Percentiles rank a stretch among this genome's conserved stretches.
phyloP scores from a whole-genome alignment of 2,113 vertebrate genomes.

The Chionodraco myersi region DNA sequence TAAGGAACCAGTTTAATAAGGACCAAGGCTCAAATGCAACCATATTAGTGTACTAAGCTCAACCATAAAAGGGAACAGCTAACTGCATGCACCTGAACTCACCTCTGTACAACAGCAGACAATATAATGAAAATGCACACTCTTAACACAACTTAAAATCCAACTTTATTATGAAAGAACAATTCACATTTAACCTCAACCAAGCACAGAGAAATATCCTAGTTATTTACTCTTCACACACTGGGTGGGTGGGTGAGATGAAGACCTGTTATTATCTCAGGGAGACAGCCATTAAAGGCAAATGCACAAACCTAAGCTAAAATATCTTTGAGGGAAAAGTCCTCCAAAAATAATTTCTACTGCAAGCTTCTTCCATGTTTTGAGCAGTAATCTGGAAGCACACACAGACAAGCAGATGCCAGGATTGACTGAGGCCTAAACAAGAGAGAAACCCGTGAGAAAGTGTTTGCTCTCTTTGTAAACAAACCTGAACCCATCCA shows the following conservation, averaged over 20 bases:
- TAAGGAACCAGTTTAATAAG: not conserved
- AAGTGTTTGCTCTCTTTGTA: not conserved
- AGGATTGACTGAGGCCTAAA: not conserved
- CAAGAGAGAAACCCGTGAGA: not conserved
- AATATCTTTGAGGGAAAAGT: not conserved
- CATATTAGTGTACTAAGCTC: not conserved
- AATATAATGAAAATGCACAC: too few species aligned
- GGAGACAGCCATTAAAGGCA: not conserved
- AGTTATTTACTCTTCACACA: not conserved
- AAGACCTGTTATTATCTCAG: slow-evolving; percentile 2
- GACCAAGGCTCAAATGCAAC: too few species aligned
- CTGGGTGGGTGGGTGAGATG: not conserved
- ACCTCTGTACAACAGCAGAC: not conserved
- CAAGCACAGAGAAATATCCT: not conserved
- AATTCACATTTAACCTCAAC: slow-evolving; percentile 21
- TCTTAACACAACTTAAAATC: not conserved
- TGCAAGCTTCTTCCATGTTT: not conserved
- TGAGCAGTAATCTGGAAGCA: not conserved
- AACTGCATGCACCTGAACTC: not conserved
- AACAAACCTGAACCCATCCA: not conserved
- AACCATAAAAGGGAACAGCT: not conserved
- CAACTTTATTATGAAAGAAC: slow-evolving; percentile 33
- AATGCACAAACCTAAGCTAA: not conserved
- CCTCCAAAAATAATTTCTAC: not conserved
- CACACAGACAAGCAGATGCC: not conserved